Evolutionary conservation across 1,140 invertebrate genomes (phyloP), one percentile per base, ranked within the genome.

Genomic region (Macrosteles quadrilineatus): DNA sequence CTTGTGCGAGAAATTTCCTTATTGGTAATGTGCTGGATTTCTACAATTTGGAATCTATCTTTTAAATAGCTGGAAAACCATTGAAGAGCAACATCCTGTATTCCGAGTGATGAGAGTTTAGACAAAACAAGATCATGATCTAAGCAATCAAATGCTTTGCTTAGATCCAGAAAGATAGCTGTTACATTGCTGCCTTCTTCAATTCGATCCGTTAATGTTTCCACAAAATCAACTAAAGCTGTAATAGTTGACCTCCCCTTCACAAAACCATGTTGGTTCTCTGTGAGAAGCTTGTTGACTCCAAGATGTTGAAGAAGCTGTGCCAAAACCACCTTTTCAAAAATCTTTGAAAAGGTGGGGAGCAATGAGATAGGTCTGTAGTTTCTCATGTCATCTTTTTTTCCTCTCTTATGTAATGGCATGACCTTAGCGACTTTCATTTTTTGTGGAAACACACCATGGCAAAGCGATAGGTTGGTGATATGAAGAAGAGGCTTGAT

Each of bases 111-210:
- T 12, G 2, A 9, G 2, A 59, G n/a, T 23, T 59, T 59, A 2
- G 12, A 14, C 27, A 59, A n/a, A 27, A 59, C 27, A 6, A 59
- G 25, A 2, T 59, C 27, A 30, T 27, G 55, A 29, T 29, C 55
- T 14, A 59, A 29, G 55, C 55, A 59, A n/a, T 59, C 55, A 30
- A 59, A 59, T 29, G 25, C 55, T 29, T 59, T 59, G 27, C 55
- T 59, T 6, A 59, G n/a, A n/a, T 59, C 55, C 21, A 59, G 6
- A 30, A 59, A 59, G 6, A 59, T 30, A 9, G 21, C 23, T 2
- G 21, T 59, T 11, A 29, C 55, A 59, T 2, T 59, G 4, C 21
- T 53, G 6, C 25, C 25, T n/a, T 29, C 25, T 59, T 59, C 27
- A 14, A 59, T 2, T 1, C 23, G 6, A 25, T 59, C 55, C 4